phyloP scores from a whole-genome alignment of 2,797 vertebrate species.

The Anas acuta region DNA sequence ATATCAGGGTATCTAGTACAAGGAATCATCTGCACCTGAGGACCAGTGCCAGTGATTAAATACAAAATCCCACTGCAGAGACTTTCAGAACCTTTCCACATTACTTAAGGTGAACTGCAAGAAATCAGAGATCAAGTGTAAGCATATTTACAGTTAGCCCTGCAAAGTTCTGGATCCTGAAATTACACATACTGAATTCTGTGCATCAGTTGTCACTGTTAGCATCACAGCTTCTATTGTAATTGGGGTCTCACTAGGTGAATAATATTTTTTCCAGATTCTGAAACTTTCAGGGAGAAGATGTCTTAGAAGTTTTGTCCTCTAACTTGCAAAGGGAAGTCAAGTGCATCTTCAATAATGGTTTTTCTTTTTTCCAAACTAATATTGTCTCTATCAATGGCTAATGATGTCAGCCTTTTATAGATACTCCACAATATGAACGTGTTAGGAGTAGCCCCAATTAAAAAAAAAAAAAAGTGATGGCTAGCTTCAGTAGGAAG shows the following conservation, averaged over 20 bases:
- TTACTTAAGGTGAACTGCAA: neutral
- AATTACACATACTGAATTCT: neutral
- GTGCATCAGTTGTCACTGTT: neutral
- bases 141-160: neutral
- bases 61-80: neutral
- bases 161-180: neutral
- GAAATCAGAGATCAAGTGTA: neutral
- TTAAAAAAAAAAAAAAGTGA: neutral
- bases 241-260: neutral
- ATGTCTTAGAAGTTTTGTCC: neutral
- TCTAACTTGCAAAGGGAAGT: neutral
- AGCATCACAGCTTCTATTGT: neutral
- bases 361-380: neutral
- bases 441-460: neutral
- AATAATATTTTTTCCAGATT: neutral
- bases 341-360: neutral
- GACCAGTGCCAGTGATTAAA: neutral
- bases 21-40: neutral
- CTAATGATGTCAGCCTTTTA: neutral
- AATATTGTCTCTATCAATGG: neutral
- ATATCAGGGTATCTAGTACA: rapidly evolving
- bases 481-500: neutral
- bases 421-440: neutral
- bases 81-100: neutral
- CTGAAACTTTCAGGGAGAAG: neutral